Base-by-base conservation (phyloP, 2,888 invertebrate species). In the Eristalis pertinax region DNA sequence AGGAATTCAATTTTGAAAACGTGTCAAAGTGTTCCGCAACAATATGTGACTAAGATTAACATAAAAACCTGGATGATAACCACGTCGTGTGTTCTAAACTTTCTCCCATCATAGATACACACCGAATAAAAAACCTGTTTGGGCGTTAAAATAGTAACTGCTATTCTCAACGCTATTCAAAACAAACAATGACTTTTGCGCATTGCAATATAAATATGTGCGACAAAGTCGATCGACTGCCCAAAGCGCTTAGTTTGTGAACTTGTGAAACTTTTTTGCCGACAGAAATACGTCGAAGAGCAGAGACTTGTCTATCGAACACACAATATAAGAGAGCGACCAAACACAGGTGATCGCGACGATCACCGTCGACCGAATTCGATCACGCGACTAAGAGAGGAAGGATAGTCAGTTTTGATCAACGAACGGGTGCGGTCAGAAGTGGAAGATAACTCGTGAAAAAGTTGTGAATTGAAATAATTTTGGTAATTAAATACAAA, bases 401-500 rank as follows among this genome's bases (percentile, higher is more conserved):
- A 60, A 60, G 60, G 60, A 60, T 60, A 60, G 60, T 60, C 60
- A 60, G 60, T 15, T 24, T 13, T 60, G 60, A 60, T 60, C 60
- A 26, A 60, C 60, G 60, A 60, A 11, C 60, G 60, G 60, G 60
- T 60, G 60, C 60, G 60, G 60, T 60, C 60, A 60, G 60, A 60
- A 60, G 60, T 60, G 13, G 26, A 29, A 60, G 11, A 13, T 24
- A 60, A 60, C 26, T 24, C 60, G 60, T 60, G 60, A 60, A 24
- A 24, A 60, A 60, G 26, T 60, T 26, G 26, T 60, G 26, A 60
- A 60, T 26, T 24, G 26, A 60, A 60, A 60, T 60, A 26, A 24
- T 26, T 29, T 60, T 60, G 60, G 60, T 60, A 60, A 60, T 60
- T 26, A 26, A 60, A 60, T 26, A 60, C n/a, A 50, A 19, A 50